Base-by-base conservation (phyloP, 2,888 invertebrate genomes). In the Timema cristinae region DNA sequence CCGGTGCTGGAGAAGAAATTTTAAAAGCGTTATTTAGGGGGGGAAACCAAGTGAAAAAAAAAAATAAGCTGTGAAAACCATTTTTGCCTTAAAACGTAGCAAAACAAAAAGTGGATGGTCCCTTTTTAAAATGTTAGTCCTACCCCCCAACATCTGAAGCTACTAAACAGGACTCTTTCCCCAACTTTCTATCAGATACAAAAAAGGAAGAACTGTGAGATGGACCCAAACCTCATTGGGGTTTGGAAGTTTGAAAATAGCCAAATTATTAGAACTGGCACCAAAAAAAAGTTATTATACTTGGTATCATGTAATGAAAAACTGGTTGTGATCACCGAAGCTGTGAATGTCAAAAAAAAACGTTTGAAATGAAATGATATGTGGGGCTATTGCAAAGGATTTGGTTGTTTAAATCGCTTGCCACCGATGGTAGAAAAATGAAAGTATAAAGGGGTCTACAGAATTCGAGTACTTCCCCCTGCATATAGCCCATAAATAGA, bases 231-330 rank as follows among this genome's bases (percentile, higher is more conserved):
- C n/a, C 32, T 32, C 32, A 16, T 59, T 59, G 59, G 13, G 59
- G 59, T 59, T n/a, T 59, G 59, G 59, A 59, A 59, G 59, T 59
- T 59, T n/a, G 59, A 59, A 59, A 59, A 59, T 59, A n/a, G 15
- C 59, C 9, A 59, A n/a, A 59, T 7, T n/a, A 9, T 59, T 59
- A 59, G 59, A 59, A 59, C 59, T 32, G 59, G 59, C 59, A n/a
- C 59, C 8, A 59, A 13, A 7, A n/a, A n/a, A 56, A 56, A 56
- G 59, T n/a, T 59, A n/a, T 59, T 59, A 59, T 59, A 32, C n/a
- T 59, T 59, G 15, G 59, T 59, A 59, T 59, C 59, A 32, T 59
- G 59, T 32, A 59, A 5, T 59, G 59, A 5, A 59, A 59, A 59
- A 59, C 59, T 59, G 59, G 59, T n/a, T 59, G 59, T 59, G 59